Evolutionary conservation across 2,113 vertebrate genomes (phyloP).

Genomic region (Noctilio leporinus): DNA sequence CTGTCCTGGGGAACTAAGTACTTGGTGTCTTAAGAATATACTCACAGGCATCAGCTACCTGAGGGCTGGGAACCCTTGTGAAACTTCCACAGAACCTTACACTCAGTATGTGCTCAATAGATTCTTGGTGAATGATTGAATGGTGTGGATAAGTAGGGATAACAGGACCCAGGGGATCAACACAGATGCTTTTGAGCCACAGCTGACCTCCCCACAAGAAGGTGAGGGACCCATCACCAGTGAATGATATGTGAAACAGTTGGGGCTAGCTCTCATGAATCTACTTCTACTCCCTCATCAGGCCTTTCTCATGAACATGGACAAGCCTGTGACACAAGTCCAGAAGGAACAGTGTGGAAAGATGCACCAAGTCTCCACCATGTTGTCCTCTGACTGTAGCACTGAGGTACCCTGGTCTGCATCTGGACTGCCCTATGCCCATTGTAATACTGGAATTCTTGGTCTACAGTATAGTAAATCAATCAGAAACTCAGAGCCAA

Average conservation of each 20-base stretch:
- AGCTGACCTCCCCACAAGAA: neutral
- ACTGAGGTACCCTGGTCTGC: neutral
- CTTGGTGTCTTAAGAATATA: neutral
- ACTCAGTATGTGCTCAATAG: neutral
- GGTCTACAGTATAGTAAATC: neutral
- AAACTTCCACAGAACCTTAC: neutral
- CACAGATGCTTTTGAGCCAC: neutral
- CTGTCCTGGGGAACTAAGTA: neutral
- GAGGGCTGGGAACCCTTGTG: neutral
- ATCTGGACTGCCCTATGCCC: neutral
- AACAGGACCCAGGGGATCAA: neutral
- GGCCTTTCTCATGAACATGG: neutral
- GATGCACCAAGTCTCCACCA: neutral
- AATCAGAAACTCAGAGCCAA: neutral
- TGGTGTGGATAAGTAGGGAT: neutral
- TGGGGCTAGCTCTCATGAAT: neutral
- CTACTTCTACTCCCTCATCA: too few relatives aligned
- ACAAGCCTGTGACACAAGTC: neutral
- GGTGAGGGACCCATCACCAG: neutral
- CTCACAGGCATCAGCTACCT: neutral
- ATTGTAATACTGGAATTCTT: neutral
- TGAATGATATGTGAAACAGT: neutral
- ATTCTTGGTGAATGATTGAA: neutral
- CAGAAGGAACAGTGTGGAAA: neutral
- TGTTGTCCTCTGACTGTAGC: neutral